phyloP scores from a whole-genome alignment of 53 echinoderm and acorn worm genomes.

The Mesocentrotus franciscanus region DNA sequence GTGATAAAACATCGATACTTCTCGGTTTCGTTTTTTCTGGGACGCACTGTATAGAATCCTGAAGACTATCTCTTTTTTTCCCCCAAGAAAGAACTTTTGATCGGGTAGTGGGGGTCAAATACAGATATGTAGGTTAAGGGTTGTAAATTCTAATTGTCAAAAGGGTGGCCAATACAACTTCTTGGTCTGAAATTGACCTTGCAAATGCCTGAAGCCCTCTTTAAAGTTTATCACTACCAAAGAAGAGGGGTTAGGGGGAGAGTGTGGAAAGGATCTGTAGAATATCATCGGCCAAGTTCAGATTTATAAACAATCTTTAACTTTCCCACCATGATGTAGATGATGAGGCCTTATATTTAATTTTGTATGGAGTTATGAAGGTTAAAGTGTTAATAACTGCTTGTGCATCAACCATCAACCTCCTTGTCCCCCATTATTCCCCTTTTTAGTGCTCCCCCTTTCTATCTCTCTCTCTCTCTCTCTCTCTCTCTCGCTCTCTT shows the following conservation, averaged over 20 bases:
- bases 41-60: not conserved
- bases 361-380: not conserved
- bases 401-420: not conserved
- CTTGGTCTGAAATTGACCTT: conserved; percentile 17
- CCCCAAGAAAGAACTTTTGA: not conserved
- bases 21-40: too few species aligned
- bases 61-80: not conserved
- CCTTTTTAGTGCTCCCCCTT: not conserved
- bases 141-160: conserved; percentile 18
- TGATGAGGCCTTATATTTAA: not conserved
- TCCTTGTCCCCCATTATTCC: not conserved
- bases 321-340: not conserved
- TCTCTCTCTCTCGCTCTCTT: not conserved
- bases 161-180: not conserved
- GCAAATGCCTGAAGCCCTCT: not conserved
- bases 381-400: not conserved
- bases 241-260: not conserved
- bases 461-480: not conserved
- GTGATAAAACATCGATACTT: too few species aligned
- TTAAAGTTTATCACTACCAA: not conserved
- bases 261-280: not conserved
- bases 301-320: not conserved
- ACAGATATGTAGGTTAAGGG: conserved; percentile 26
- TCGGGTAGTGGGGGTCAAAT: not conserved
- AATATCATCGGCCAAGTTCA: not conserved